Base-by-base conservation (phyloP, 2,797 vertebrate species). In the Varecia variegata region DNA sequence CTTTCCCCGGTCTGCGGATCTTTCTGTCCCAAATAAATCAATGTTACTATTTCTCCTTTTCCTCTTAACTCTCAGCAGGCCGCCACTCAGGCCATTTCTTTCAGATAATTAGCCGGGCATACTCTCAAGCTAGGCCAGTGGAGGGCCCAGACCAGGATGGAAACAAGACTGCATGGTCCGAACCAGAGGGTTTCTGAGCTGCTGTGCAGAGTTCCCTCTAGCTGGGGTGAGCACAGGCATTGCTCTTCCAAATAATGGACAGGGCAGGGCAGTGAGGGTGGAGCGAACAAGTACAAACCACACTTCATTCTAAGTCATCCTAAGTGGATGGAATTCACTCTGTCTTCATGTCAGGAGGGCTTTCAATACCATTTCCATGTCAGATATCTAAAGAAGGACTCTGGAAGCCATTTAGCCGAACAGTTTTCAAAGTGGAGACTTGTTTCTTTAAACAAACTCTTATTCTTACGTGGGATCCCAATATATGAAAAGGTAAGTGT, bases 31-130 rank as follows among this genome's bases (percentile, higher is more conserved):
- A 94, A 87, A 97, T 97, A 97, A 97, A 97, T 98, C 97, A 97
- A 17, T 85, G 80, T 96, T 94, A 94, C 90, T 82, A 83, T 56
- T 95, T 95, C 83, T 96, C 52, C 74, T 97, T 94, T 96, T 80
- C 90, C 80, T 95, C 60, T 94, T 97, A 85, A 70, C 94, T 98
- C 97, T 97, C 97, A 95, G 96, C 97, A 98, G 97, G 97, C 17
- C 68, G 25, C 93, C 65, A 93, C 90, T 93, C 95, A 92, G 98
- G 89, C 94, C 97, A 98, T 97, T 68, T 93, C 95, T 95, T 98
- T 90, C 96, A 97, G 87, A 97, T 97, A 98, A 98, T 97, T 97
- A 98, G 85, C 81, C 35, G 0, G 58, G 15, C 52, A 56, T 43
- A 47, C 43, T 86, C 52, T 86, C 0, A 6, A 77, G 88, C 50